These are phyloP conservation scores for Mohoua ochrocephala DNA, from an alignment of 2,113 vertebrate genomes.

Conservation along the genomic window DNA sequence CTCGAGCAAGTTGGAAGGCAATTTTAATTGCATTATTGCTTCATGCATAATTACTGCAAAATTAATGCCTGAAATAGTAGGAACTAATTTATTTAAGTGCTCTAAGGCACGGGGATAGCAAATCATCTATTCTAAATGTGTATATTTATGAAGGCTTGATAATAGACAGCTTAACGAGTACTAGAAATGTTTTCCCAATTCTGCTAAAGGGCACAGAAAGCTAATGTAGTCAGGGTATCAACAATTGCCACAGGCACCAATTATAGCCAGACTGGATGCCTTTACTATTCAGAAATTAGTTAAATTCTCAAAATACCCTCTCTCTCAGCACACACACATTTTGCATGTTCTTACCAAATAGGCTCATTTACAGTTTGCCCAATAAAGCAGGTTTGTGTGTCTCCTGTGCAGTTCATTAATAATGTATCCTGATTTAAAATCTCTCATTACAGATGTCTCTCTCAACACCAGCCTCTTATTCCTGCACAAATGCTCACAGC, in stretches of 20 bases:
- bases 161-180: constrained; percentile 61
- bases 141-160: constrained; percentile 60
- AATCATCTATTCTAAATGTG: constrained; percentile 35
- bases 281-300: constrained; percentile 27
- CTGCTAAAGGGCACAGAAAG: constrained; percentile 44
- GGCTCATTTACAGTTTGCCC: constrained; percentile 20
- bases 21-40: constrained; percentile 55
- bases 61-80: constrained; percentile 46
- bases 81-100: constrained; percentile 60
- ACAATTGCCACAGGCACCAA: constrained; percentile 56
- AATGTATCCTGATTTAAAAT: constrained; percentile 39
- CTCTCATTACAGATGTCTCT: background rate
- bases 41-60: constrained; percentile 57
- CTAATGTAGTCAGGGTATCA: constrained; percentile 39
- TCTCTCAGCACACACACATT: constrained; percentile 1
- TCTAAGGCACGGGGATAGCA: constrained; percentile 49
- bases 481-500: background rate
- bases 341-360: constrained; percentile 7
- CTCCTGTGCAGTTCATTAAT: constrained; percentile 35
- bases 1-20: background rate
- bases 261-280: constrained; percentile 30
- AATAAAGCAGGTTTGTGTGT: constrained; percentile 9
- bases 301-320: constrained; percentile 53
- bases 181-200: constrained; percentile 37
- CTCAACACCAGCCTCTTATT: background rate